Evolutionary conservation across 2,113 vertebrate species (phyloP).

Genomic region (Mormyrus lacerda): DNA sequence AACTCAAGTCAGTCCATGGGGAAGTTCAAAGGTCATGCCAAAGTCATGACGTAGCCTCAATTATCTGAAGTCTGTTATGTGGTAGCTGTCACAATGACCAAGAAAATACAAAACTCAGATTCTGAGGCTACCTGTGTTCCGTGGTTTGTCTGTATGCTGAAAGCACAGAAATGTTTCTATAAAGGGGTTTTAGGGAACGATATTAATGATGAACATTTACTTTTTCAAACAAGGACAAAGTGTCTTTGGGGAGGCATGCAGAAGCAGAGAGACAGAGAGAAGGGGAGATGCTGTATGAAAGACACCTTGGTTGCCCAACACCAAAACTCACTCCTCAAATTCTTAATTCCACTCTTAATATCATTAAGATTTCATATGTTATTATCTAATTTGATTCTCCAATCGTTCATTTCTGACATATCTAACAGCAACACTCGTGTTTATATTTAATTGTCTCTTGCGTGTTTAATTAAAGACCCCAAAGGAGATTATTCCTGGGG

Average conservation of each 20-base stretch:
- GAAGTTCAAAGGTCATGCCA: background rate
- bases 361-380: background rate
- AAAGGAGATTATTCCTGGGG: background rate
- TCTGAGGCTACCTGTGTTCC: background rate
- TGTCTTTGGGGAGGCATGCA: conserved; percentile 2
- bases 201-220: conserved; percentile 3
- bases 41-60: background rate
- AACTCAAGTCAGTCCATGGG: background rate
- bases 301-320: background rate
- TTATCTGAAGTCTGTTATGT: background rate
- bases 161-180: background rate
- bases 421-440: background rate
- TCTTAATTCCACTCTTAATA: background rate
- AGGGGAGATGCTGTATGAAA: background rate
- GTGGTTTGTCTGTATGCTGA: background rate
- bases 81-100: background rate
- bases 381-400: background rate
- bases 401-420: background rate
- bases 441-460: background rate
- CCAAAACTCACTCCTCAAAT: background rate
- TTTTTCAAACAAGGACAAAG: background rate
- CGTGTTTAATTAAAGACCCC: background rate
- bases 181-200: background rate
- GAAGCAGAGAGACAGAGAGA: conserved; percentile 18
- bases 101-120: background rate